phyloP scores from a whole-genome alignment of 2,888 invertebrate genomes.

The Leptinotarsa tumamoca region DNA sequence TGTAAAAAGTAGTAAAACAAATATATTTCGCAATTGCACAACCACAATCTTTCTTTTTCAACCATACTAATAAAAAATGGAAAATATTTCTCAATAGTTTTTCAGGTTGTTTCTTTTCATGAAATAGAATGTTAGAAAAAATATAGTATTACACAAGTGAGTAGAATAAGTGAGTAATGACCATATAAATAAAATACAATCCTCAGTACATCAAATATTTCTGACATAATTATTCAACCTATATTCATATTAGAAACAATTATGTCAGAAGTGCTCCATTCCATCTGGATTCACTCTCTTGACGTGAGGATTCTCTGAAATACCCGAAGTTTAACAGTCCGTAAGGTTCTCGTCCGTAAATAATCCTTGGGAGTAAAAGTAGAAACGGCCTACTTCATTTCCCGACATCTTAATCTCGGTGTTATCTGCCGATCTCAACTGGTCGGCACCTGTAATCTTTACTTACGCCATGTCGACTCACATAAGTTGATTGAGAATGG shows the following conservation, averaged over 20 bases:
- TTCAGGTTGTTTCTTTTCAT: no score
- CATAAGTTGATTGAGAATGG: constrained; percentile 38
- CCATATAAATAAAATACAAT: no score
- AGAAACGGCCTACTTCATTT: constrained; percentile 41
- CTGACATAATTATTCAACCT: not conserved
- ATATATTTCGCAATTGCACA: no score
- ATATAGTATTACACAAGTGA: no score
- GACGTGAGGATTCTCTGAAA: not conserved
- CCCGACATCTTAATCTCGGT: constrained; percentile 55
- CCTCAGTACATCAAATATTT: not conserved
- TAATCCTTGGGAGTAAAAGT: constrained; percentile 34
- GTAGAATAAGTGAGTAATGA: no score
- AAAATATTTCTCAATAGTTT: no score
- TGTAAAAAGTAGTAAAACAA: no score
- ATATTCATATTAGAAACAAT: not conserved
- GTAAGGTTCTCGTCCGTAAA: constrained; percentile 29
- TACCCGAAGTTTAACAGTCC: constrained; percentile 18
- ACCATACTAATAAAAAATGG: no score
- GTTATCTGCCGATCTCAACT: constrained; percentile 54
- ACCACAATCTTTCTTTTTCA: no score
- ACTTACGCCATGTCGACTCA: constrained; percentile 54
- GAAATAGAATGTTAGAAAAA: no score
- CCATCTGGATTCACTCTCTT: constrained; percentile 8
- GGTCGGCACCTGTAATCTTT: constrained; percentile 55
- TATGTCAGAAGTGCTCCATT: constrained; percentile 1